Evolutionary conservation across 2,113 vertebrate species (phyloP), one percentile per base, ranked within the genome.

Genomic region (Montifringilla adamsi): DNA sequence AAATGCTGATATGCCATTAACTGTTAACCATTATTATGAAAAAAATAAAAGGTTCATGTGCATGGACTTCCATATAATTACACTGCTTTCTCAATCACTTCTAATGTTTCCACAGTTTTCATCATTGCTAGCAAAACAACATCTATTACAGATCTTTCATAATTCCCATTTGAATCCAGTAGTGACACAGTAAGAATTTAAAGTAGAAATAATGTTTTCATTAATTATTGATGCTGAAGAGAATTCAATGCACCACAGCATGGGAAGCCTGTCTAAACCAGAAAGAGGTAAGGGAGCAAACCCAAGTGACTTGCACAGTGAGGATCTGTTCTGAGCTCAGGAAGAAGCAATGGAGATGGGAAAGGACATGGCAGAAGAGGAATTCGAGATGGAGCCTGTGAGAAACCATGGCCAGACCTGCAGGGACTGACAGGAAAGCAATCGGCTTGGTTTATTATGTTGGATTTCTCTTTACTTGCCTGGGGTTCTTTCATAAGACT

Each of bases 81-180:
- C 6, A 0, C 24, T 67, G 23, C 41, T 76, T 90, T 83, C 60
- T 75, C 44, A 44, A n/a, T 63, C 27, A 41, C 28, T 60, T 83
- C 22, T 59, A 76, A 72, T 60, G 22, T 87, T 92, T 82, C 30
- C 39, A 74, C 21, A 49, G 18, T 76, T 95, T 94, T 80, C 18
- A 46, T 53, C 41, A 63, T n/a, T 77, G 49, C 89, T 89, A 77
- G 20, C n/a, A 87, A 91, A 76, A 85, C 58, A 64, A 23, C 1
- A 3, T 28, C 30, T 68, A 7, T 68, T 90, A n/a, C 67, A 59
- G 30, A 72, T 41, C 19, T 56, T 88, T 83, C 80, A 49, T 83
- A 76, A 73, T 49, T 86, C 63, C 63, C 60, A 39, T 73, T 73
- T 41, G 69, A 90, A 87, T 60, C 30, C 52, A 39, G 30, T 35